Conservation (phyloP, 2,113 vertebrate genomes). For the Aegypius monachus region DNA sequence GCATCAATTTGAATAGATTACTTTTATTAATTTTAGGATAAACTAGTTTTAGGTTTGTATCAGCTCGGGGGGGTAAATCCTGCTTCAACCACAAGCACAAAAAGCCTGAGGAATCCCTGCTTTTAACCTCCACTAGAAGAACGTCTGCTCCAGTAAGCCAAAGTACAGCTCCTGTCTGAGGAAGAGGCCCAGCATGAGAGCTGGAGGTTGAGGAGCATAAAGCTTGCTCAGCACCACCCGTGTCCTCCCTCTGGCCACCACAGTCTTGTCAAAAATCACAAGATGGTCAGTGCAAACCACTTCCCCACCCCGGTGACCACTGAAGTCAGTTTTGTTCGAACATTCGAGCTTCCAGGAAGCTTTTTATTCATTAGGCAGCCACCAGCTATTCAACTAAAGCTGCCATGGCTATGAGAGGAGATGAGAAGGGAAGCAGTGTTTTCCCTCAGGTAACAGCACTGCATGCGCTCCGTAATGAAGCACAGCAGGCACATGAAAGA, state of each 20-base stretch:
- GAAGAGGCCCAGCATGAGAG: background rate
- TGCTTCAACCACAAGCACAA: background rate
- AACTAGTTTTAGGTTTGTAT: background rate
- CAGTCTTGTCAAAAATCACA: background rate
- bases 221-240: background rate
- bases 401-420: background rate
- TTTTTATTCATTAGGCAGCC: background rate
- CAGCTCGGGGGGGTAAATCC: background rate
- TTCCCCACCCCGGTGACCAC: background rate
- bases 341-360: background rate
- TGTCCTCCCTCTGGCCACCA: background rate
- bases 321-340: background rate
- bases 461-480: fast-evolving
- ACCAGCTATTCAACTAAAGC: background rate
- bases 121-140: background rate
- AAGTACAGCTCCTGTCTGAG: background rate
- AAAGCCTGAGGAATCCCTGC: background rate
- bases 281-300: background rate
- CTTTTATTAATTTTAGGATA: background rate
- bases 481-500: background rate
- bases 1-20: background rate
- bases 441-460: background rate
- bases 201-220: background rate
- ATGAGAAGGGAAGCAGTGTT: background rate
- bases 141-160: background rate